Percentiles rank a stretch among this genome's conserved stretches.
phyloP scores from a whole-genome alignment of 1,140 invertebrate genomes.

The Rhopalosiphum padi region DNA sequence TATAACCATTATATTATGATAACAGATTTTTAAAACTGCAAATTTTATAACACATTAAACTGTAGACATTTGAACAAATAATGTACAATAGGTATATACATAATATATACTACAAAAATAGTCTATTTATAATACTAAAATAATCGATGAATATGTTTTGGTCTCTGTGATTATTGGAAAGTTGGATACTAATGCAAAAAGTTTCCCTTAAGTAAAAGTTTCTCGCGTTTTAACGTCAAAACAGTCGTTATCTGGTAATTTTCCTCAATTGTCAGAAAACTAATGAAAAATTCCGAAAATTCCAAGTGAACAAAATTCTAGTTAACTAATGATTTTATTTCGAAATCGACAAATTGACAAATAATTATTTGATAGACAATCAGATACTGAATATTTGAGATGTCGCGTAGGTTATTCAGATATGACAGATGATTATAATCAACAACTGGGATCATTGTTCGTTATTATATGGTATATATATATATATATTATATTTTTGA shows the following conservation, averaged over 20 bases:
- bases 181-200: background rate
- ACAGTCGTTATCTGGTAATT: background rate
- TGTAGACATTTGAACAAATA: background rate
- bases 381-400: too few species aligned
- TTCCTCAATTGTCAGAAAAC: background rate
- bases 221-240: background rate
- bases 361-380: background rate
- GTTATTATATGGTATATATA: too few species aligned
- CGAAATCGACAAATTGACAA: background rate
- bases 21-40: background rate
- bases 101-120: background rate
- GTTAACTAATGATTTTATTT: background rate
- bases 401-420: background rate
- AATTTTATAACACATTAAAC: background rate
- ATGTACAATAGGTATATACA: background rate
- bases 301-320: background rate
- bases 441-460: background rate
- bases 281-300: background rate
- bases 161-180: background rate
- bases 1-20: background rate
- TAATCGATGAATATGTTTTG: background rate
- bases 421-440: background rate
- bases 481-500: too few species aligned
- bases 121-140: background rate
- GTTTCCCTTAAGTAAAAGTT: background rate